phyloP scores from a whole-genome alignment of 1,140 invertebrate species.

The Drosophila setifemur region DNA sequence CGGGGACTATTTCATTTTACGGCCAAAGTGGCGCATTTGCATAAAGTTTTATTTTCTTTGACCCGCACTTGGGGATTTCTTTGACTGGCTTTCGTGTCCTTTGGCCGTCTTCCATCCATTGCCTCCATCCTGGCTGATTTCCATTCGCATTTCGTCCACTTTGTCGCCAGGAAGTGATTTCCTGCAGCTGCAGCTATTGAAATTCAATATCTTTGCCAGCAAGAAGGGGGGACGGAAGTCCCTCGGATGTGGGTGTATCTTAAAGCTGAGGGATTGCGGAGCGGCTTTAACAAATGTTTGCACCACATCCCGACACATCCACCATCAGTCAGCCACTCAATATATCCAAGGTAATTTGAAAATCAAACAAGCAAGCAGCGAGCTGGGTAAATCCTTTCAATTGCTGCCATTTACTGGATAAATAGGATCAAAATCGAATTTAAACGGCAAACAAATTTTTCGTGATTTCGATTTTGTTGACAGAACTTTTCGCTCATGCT shows the following conservation, averaged over 20 bases:
- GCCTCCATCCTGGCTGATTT: slow-evolving; percentile 28
- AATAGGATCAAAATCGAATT: slow-evolving; percentile 82
- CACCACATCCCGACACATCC: slow-evolving; percentile 31
- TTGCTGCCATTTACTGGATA: slow-evolving; percentile 81
- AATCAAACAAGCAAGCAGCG: slow-evolving; percentile 65
- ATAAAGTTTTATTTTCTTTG: slow-evolving; percentile 80
- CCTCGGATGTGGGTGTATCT: slow-evolving; percentile 7
- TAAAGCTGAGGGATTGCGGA: slow-evolving; percentile 49
- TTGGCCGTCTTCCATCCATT: background rate
- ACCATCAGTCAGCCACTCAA: slow-evolving; percentile 31
- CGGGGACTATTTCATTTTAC: slow-evolving; percentile 78
- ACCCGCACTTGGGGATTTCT: slow-evolving; percentile 72
- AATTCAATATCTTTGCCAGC: slow-evolving; percentile 61
- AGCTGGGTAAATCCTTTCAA: slow-evolving; percentile 76
- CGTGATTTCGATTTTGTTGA: slow-evolving; percentile 78
- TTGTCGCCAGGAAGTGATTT: slow-evolving; percentile 69
- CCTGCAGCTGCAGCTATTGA: slow-evolving; percentile 66
- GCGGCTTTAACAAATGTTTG: slow-evolving; percentile 57
- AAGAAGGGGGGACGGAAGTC: background rate
- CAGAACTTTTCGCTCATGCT: slow-evolving; percentile 80
- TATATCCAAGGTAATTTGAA: slow-evolving; percentile 72
- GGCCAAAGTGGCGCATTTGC: slow-evolving; percentile 77
- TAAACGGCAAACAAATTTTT: slow-evolving; percentile 81
- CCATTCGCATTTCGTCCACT: slow-evolving; percentile 46
- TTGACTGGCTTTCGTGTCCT: slow-evolving; percentile 22